These are phyloP conservation scores for Pilophorus perplexus DNA, from an alignment of 2,888 invertebrate species.

Conservation along the genomic window DNA sequence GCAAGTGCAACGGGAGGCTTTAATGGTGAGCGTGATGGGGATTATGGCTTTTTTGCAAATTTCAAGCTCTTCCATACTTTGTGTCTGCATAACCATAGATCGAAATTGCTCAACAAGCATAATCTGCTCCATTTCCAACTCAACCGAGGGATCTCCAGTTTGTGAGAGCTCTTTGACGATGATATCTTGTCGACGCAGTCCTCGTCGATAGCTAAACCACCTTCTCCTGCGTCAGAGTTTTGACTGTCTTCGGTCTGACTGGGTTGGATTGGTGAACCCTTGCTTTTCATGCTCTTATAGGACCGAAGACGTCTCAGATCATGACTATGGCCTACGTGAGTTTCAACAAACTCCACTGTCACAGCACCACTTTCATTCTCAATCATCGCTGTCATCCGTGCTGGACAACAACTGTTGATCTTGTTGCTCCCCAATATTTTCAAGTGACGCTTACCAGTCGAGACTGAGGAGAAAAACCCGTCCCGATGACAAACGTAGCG, in stretches of 20 bases:
- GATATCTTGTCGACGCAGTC: background rate
- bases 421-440: constrained; percentile 19
- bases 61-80: background rate
- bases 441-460: background rate
- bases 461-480: background rate
- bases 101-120: background rate
- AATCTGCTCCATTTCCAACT: background rate
- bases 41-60: background rate
- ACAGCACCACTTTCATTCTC: background rate
- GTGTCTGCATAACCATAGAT: background rate
- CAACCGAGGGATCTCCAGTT: background rate
- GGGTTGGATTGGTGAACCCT: too few species aligned
- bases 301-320: background rate
- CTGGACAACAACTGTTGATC: constrained; percentile 18
- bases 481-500: constrained; percentile 16
- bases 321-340: constrained; percentile 21
- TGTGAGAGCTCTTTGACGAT: background rate
- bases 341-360: background rate
- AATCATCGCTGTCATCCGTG: background rate
- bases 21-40: background rate
- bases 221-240: too few species aligned
- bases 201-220: background rate
- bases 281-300: background rate
- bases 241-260: too few species aligned
- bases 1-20: background rate